Base-by-base conservation (phyloP, 1,140 invertebrate genomes). In the Camponotus vicinus region DNA sequence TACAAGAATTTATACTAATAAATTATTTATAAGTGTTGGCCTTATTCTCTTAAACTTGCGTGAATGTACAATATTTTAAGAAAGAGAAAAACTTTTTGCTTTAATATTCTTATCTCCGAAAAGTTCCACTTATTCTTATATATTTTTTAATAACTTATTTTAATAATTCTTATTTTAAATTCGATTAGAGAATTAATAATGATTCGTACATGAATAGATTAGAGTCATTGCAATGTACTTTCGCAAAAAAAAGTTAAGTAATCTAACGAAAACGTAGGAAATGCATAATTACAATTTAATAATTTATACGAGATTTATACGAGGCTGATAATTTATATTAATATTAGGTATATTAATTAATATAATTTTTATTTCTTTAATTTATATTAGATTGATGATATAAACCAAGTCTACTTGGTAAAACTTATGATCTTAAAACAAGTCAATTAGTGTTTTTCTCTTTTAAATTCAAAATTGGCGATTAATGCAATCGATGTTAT, bases 301-400 rank as follows among this genome's bases (percentile, higher is more conserved):
- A 42, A 80, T 45, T 79, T 79, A 52, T 67, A 45, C 15, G 21
- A 21, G 21, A 80, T 45, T 79, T 79, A 52, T 67, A 32, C 27
- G 27, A 27, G 27, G 27, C 0, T 27, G 27, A 27, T 27, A 27
- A 27, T 27, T 27, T 27, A 27, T 27, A 27, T 27, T 27, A 27
- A 27, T 27, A 27, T 27, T 27, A 27, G 27, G 27, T 27, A 27
- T 1, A 27, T 27, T 27, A 27, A 27, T 27, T 27, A 27, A 27
- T 27, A 27, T 27, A 27, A 27, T 27, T 27, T 27, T 27, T 27
- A 27, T 27, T 27, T 27, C 27, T 27, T 27, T 27, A 27, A 27
- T 27, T 27, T 27, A 27, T 27, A 27, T 27, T 27, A 27, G 27
- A 1, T 27, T 27, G 27, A 27, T 27, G 27, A 27, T 27, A 27